Base-by-base conservation (phyloP, 2,113 vertebrate genomes). In the Phalacrocorax aristotelis region DNA sequence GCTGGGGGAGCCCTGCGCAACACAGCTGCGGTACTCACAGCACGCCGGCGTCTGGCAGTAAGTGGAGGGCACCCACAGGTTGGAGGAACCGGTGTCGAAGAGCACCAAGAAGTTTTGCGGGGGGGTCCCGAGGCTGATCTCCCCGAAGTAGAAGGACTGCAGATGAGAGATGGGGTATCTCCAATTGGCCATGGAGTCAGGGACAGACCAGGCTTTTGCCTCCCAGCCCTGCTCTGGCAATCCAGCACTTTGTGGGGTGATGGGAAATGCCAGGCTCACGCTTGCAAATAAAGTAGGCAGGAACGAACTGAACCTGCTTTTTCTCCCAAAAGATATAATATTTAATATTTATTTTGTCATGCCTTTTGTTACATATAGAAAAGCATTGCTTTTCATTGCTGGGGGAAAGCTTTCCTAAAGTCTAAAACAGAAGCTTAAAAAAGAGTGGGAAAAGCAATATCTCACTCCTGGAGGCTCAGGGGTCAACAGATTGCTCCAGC, bases 11-110 rank as follows among this genome's bases (percentile, higher is more conserved):
- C 17, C n/a, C 54, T 2, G 52, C 1, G 54, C 27, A 4, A 13
- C 0, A 5, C 4, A 10, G 10, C 23, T 3, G 20, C 6, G 2
- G 14, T 72, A 98, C 98, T 98, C 94, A 98, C 98, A 51, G 92
- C 97, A 98, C 2, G 98, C 97, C 2, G 46, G n/a, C 0, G 92
- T 95, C 54, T 69, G 65, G 94, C 98, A 98, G 57, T 97, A 95
- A 12, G 12, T 61, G 60, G 98, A 98, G 21, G 98, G 98, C 13
- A 98, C 97, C 98, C 98, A 98, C 40, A 98, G 93, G 89, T 97
- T 95, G 85, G 97, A 97, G 62, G 97, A 98, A 6, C 98, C 98
- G 0, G 97, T 98, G 95, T 98, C 98, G 0, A 98, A 98, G 16
- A 98, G 97, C 79, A 98, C 97, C 60, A 94, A 7, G 74, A 98